These are phyloP conservation scores for Parapristionchus giblindavisi DNA, from an alignment of 2,888 invertebrate species.

Conservation along the genomic window DNA sequence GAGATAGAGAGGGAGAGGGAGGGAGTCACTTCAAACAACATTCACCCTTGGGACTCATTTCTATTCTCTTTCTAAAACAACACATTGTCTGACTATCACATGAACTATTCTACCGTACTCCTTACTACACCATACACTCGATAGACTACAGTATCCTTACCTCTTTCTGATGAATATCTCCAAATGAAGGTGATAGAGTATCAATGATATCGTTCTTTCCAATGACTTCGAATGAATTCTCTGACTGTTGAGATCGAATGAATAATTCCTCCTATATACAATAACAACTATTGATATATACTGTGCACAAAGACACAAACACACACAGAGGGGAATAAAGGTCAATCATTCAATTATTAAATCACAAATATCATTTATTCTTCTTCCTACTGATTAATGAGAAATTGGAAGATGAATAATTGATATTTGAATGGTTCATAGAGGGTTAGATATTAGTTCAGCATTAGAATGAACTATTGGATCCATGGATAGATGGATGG, in stretches of 20 bases:
- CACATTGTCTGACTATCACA: not conserved
- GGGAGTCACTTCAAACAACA: not conserved
- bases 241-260: not conserved
- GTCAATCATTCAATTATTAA: too few species aligned
- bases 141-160: not conserved
- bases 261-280: conserved; percentile 15
- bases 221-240: conserved; percentile 18
- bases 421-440: too few species aligned
- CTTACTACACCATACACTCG: conserved; percentile 21
- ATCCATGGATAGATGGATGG: not conserved
- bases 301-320: conserved; percentile 5
- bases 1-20: not conserved
- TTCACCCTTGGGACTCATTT: conserved; percentile 5
- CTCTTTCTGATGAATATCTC: conserved; percentile 10
- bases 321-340: not conserved
- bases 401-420: too few species aligned
- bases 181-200: conserved; percentile 21
- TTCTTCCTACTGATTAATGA: too few species aligned
- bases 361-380: too few species aligned
- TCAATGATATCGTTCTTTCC: conserved; percentile 25
- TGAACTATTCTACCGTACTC: too few species aligned
- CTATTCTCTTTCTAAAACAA: not conserved
- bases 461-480: too few species aligned
- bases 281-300: conserved; percentile 1
- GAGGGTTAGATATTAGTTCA: too few species aligned